These are phyloP conservation scores for Rhamnusium bicolor DNA, from an alignment of 2,888 invertebrate genomes.

Conservation along the genomic window DNA sequence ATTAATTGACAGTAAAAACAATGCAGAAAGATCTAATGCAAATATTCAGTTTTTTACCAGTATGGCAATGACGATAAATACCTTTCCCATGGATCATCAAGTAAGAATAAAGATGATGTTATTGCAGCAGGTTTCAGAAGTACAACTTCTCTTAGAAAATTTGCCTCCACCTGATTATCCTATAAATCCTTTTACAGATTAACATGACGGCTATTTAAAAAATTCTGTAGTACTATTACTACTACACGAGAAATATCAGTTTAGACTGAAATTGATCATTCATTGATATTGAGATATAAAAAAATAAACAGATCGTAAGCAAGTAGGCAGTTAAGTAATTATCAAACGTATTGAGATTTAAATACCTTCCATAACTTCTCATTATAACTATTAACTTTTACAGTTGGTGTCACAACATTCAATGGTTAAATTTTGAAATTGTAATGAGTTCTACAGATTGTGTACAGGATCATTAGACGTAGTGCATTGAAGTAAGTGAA, in stretches of 20 bases:
- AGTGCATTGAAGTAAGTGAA: too few relatives aligned
- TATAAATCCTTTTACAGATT: conserved; percentile 21
- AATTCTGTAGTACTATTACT: too few relatives aligned
- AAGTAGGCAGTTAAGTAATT: too few relatives aligned
- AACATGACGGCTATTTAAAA: too few relatives aligned
- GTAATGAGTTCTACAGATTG: too few relatives aligned
- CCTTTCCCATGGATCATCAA: conserved; percentile 32
- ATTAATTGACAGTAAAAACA: background rate
- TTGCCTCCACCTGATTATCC: conserved; percentile 27
- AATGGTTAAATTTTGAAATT: too few relatives aligned
- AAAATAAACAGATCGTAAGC: too few relatives aligned
- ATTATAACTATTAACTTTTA: too few relatives aligned
- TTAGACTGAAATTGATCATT: background rate
- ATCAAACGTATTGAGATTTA: too few relatives aligned
- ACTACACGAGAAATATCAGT: background rate
- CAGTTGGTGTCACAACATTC: too few relatives aligned
- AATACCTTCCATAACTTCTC: too few relatives aligned
- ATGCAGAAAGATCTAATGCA: conserved; percentile 9
- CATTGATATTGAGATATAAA: background rate
- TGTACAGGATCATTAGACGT: too few relatives aligned
- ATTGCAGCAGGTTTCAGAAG: conserved; percentile 30
- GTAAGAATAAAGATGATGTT: conserved; percentile 30
- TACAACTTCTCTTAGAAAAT: conserved; percentile 29
- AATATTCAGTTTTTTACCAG: conserved; percentile 31
- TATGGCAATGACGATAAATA: conserved; percentile 31